Base-by-base conservation (phyloP, 1,140 invertebrate genomes). In the Andricus grossulariae region DNA sequence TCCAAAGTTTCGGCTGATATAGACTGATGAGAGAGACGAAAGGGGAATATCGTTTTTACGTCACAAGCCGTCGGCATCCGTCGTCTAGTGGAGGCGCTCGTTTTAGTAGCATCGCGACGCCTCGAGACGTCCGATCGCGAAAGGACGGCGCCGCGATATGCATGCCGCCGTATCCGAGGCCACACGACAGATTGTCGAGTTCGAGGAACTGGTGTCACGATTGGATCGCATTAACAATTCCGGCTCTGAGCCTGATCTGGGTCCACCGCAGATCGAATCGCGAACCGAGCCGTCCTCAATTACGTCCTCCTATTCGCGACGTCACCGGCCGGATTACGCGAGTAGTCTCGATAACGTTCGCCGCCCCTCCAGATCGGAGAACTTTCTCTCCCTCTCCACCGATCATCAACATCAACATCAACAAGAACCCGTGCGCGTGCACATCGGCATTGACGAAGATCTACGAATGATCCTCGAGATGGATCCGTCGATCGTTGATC, bases 381-480 rank as follows among this genome's bases (percentile, higher is more conserved):
- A 75, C 76, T 75, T 70, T 73, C 77, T 75, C 50, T 73, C 51
- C 75, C 77, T 75, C 50, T 73, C 51, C 75, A 15, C 73, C 71
- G 76, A 76, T 50, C 74, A 75, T 70, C 77, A 76, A 73, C 79
- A 81, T 49, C 13, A 66, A 39, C 11, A 81, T 51, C 13, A 66
- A 39, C 11, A 83, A 25, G 81, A 87, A 80, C 83, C 85, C 7
- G 89, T 94, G 50, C 89, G 90, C n/a, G 91, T 93, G 25, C 91
- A 92, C 49, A 91, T 93, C 77, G 93, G 93, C 18, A 94, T 94
- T 74, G 93, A 93, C 83, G 93, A 93, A 79, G 93, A 94, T 88
- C 87, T 94, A 75, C 92, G 92, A 88, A 93, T 94, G 93, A 93
- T 93, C 71, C 87, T 94, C 50, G 93, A 94, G 83, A 93, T 93